phyloP scores from a whole-genome alignment of 53 echinoderm and acorn worm genomes.

The Paracentrotus lividus region DNA sequence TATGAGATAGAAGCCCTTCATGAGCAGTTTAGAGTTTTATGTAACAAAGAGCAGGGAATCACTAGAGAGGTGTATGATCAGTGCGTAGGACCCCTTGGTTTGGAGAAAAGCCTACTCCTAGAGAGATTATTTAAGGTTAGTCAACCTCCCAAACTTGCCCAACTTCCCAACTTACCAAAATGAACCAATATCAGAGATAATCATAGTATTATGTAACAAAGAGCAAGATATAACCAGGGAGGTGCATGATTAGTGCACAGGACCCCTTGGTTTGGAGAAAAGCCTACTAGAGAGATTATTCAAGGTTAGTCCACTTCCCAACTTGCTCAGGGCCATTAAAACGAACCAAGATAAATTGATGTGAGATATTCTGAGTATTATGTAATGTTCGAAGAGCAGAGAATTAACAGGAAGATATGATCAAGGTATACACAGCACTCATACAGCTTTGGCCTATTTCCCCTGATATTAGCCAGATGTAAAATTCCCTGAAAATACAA shows the following conservation, averaged over 20 bases:
- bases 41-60: conserved; percentile 89
- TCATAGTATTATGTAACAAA: conserved; percentile 84
- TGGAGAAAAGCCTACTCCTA: conserved; percentile 93
- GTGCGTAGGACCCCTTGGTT: conserved; percentile 91
- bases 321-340: no score
- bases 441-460: no score
- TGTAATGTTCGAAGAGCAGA: no score
- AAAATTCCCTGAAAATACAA: no score
- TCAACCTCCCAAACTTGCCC: no score
- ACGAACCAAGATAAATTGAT: no score
- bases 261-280: conserved; percentile 94
- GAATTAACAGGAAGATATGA: no score
- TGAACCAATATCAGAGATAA: no score
- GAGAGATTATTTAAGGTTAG: conserved; percentile 95
- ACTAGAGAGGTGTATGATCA: conserved; percentile 92
- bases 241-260: conserved; percentile 90
- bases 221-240: conserved; percentile 88
- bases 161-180: no score
- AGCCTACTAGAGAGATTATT: conserved; percentile 93
- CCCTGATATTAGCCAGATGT: no score
- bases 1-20: conserved; percentile 87
- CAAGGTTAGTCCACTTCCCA: conserved; percentile 87
- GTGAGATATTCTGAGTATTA: no score
- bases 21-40: conserved; percentile 87
- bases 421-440: no score